Conservation (phyloP, 2,113 vertebrate species). For the Sialia sialis region DNA sequence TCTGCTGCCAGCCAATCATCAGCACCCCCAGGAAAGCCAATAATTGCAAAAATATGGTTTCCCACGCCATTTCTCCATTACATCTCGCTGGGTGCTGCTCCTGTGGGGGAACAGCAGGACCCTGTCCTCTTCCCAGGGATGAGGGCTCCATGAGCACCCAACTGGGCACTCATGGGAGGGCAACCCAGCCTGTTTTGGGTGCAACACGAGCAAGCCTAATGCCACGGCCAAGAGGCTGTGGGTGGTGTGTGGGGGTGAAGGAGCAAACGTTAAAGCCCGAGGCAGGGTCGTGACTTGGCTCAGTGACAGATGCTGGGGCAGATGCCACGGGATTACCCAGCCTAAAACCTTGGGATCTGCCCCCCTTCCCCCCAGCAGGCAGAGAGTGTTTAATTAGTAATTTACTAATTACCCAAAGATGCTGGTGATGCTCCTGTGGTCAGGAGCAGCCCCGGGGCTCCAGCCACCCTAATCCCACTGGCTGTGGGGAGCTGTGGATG, state of each 20-base stretch:
- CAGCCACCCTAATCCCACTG: not conserved
- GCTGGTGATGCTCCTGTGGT: not conserved
- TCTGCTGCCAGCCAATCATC: slow-evolving; percentile 63
- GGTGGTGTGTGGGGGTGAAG: not conserved
- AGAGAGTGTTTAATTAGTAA: slow-evolving; percentile 72
- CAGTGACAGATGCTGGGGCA: slow-evolving; percentile 69
- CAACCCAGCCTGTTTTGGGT: fast-evolving
- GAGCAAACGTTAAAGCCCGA: slow-evolving; percentile 60
- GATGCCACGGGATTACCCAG: slow-evolving; percentile 72
- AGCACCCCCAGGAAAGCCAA: slow-evolving; percentile 43
- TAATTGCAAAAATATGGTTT: slow-evolving; percentile 57
- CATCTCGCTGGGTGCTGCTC: not conserved
- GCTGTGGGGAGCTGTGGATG: not conserved
- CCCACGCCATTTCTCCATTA: not conserved
- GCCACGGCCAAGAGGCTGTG: fast-evolving
- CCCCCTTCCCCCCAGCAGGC: slow-evolving; percentile 21
- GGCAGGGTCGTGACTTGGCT: not conserved
- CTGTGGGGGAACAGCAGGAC: not conserved
- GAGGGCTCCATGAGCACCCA: not conserved
- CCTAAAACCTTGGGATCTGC: slow-evolving; percentile 70
- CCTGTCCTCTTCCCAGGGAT: fast-evolving
- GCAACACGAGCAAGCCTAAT: fast-evolving
- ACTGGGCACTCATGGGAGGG: fast-evolving
- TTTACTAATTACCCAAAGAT: slow-evolving; percentile 70
- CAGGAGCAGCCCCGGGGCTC: not conserved